Evolutionary conservation across 2,113 vertebrate species (phyloP), one percentile per base, ranked within the genome.

Genomic region (Coracopsis vasa): DNA sequence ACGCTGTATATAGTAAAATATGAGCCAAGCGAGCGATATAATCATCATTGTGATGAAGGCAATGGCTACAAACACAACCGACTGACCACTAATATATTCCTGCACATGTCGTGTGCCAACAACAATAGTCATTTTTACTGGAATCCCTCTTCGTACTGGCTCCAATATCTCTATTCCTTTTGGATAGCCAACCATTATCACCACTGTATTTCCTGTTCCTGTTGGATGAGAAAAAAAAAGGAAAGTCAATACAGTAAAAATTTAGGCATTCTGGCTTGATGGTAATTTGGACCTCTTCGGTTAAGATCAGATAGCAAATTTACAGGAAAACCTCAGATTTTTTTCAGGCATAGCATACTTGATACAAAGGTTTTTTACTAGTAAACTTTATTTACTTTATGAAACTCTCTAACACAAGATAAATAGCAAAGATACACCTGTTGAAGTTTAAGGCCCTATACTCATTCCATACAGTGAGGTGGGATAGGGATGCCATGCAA

Each of bases 41-140:
- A 98, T 98, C 98, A 98, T 98, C 98, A 98, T 98, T 64, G 98
- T 98, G 96, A 98, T 98, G 88, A 98, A 98, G 42, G 98, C 98
- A 2, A 98, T 98, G 86, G 98, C 98, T 65, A 98, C 98, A 88
- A 98, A 98, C 80, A 98, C 98, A 86, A 98, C 98, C 2, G 98
- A 98, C 73, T 98, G 98, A 28, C 98, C 97, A 18, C 95, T 98
- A 45, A 98, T 97, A 53, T 98, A 98, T 56, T 98, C 98, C 41
- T 98, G 98, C 23, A 98, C 94, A 0, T 98, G 98, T 11, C 98
- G 96, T 3, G 97, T 98, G 84, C 98, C 98, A 65, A 98, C 97
- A 56, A 39, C 88, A 62, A 98, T 98, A 39, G 91, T 96, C 97
- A 98, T 97, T 79, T 74, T 97, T 39, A 98, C 98, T 75, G 98